Base-by-base conservation (phyloP, 37 sponge, comb jelly and placozoan genomes). In the Crambe crambe region DNA sequence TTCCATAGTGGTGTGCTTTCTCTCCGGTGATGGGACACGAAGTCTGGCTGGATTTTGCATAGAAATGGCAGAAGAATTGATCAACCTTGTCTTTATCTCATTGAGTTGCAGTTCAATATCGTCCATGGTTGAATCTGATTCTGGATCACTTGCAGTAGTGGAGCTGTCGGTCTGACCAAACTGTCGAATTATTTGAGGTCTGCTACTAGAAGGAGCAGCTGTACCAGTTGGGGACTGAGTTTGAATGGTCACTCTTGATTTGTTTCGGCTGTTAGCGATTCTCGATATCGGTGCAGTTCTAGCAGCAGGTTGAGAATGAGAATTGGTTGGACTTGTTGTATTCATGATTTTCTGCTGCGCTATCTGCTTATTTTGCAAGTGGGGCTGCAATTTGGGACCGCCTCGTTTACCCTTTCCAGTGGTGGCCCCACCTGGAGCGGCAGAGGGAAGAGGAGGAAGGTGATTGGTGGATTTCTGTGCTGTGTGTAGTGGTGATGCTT, bases 81-180 rank as follows among this genome's bases (percentile, higher is more conserved):
- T 58, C 41, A 83, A 34, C 32, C 42, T 69, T 18, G n/a, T 32
- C 43, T 56, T 22, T 70, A 76, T 70, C 10, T 67, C 72, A 35
- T 77, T 23, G 18, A 84, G 61, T 31, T 84, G 70, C 26, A 43
- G 59, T 51, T 77, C 78, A 15, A 84, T 84, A 3, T 84, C 77
- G 37, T 76, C 77, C 29, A 69, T 76, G 26, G 70, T 76, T 6
- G 17, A 6, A 60, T 60, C 61, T 6, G 26, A 60, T 6, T 26
- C 26, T 22, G 2, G 17, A 8, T 54, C 31, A n/a, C n/a, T n/a
- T n/a, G n/a, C n/a, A n/a, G n/a, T n/a, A n/a, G n/a, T n/a, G n/a
- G n/a, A n/a, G n/a, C n/a, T n/a, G 38, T 30, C 35, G 1, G 15
- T 42, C 5, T 72, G 31, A 26, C 62, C 68, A 17, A 23, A 15